Evolutionary conservation across 2,888 invertebrate genomes (phyloP).

Genomic region (Branchellion lobata): DNA sequence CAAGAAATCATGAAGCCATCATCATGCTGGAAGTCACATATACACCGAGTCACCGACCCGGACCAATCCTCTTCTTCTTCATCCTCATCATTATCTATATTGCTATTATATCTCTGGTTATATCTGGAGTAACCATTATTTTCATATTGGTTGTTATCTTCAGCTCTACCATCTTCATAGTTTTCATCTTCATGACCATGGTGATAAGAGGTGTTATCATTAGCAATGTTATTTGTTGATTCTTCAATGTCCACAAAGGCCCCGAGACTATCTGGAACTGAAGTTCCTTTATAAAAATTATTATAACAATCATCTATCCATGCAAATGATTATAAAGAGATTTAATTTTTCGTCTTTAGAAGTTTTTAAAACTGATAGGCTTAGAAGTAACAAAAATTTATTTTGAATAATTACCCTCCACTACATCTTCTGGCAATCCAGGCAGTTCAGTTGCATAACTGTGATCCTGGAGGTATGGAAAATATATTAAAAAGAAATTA

Average conservation of each 20-base stretch:
- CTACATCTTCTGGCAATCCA: neutral
- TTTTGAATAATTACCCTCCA: neutral
- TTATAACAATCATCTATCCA: neutral
- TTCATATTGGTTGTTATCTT: neutral
- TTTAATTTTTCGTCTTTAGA: neutral
- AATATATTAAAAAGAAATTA: no score
- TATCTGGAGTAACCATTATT: neutral
- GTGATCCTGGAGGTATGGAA: slow-evolving; percentile 2
- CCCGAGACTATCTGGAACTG: slow-evolving; percentile 25
- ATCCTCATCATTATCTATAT: neutral
- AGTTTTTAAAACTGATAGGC: neutral
- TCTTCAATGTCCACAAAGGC: slow-evolving; percentile 56
- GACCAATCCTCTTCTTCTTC: slow-evolving; percentile 3
- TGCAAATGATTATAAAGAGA: neutral
- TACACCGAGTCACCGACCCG: slow-evolving; percentile 75
- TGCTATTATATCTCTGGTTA: neutral
- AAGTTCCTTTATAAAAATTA: neutral
- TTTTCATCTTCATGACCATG: neutral
- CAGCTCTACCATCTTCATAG: neutral
- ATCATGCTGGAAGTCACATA: slow-evolving; percentile 88
- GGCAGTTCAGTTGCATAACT: slow-evolving; percentile 18
- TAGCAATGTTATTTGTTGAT: slow-evolving; percentile 11
- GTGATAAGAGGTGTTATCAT: neutral
- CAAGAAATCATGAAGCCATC: slow-evolving; percentile 98
- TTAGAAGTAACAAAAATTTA: neutral